Conservation (phyloP, 2,797 vertebrate genomes). For the Meda fulgida region DNA sequence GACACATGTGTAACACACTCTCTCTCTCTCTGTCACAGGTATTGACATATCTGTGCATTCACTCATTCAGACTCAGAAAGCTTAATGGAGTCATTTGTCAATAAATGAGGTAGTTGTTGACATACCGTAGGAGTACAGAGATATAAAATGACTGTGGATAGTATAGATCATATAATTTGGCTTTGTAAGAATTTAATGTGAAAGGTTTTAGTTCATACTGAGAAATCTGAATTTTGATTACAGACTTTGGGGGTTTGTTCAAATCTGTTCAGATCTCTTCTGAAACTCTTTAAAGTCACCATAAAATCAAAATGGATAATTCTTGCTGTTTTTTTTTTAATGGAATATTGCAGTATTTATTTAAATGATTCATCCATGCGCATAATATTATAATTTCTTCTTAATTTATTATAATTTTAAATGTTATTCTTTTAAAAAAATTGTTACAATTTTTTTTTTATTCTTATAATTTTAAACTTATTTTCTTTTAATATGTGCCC, state of each 20-base stretch:
- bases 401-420: too few relatives aligned
- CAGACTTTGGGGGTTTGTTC: neutral
- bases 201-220: neutral
- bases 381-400: neutral
- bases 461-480: too few relatives aligned
- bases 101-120: neutral
- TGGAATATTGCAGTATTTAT: neutral
- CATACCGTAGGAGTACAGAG: neutral
- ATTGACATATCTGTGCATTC: too few relatives aligned
- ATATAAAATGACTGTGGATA: neutral
- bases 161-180: neutral
- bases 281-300: neutral
- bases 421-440: too few relatives aligned
- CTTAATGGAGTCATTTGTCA: too few relatives aligned
- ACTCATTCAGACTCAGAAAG: too few relatives aligned
- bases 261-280: neutral
- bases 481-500: neutral
- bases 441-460: too few relatives aligned
- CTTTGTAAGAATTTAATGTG: neutral
- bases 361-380: neutral
- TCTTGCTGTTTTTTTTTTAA: neutral
- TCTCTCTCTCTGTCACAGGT: too few relatives aligned
- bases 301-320: neutral
- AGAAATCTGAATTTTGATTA: neutral
- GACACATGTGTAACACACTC: constrained; percentile 27